Conservation (phyloP, 2,113 vertebrate genomes). For the Spilogale gracilis region DNA sequence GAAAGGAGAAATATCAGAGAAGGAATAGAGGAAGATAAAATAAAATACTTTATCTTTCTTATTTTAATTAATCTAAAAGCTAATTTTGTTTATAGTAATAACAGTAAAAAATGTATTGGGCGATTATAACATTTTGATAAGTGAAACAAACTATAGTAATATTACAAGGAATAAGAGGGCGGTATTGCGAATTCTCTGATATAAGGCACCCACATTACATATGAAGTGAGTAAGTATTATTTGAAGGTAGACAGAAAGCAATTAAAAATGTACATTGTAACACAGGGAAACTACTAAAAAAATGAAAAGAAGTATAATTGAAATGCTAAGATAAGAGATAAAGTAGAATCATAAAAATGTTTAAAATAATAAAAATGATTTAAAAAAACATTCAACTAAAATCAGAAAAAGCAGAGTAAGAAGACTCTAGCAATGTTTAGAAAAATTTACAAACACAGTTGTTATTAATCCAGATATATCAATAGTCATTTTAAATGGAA, state of each 20-base stretch:
- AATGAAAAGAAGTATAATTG: not conserved
- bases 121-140: not conserved
- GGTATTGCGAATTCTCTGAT: not conserved
- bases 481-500: not conserved
- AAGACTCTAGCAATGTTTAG: not conserved
- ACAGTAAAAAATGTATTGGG: not conserved
- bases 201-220: not conserved
- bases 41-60: not conserved
- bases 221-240: not conserved
- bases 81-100: not conserved
- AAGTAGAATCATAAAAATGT: not conserved
- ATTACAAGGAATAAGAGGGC: not conserved
- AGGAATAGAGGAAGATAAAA: not conserved
- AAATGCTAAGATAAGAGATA: not conserved
- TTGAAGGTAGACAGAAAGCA: not conserved
- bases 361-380: not conserved
- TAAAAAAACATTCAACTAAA: not conserved
- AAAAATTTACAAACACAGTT: not conserved
- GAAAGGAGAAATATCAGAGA: not conserved
- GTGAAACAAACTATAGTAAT: not conserved
- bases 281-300: not conserved
- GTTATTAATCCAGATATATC: not conserved
- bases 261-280: not conserved
- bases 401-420: not conserved
- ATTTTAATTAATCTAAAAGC: not conserved